Conservation (phyloP, 2,113 vertebrate species). For the Brachionichthys hirsutus region DNA sequence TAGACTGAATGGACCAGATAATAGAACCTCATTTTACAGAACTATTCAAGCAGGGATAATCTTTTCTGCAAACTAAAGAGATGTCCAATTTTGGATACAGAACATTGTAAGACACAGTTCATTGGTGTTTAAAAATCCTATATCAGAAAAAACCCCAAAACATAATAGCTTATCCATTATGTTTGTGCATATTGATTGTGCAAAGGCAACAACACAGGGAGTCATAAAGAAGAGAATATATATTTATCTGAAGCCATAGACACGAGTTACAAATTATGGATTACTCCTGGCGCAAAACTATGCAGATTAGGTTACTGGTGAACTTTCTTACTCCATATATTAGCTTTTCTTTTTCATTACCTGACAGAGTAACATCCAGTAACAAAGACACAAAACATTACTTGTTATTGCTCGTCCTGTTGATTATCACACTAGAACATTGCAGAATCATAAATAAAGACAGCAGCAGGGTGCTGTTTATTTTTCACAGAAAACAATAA, state of each 20-base stretch:
- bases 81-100: conserved; percentile 16
- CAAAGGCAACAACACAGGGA: conserved; percentile 9
- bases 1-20: conserved; percentile 66
- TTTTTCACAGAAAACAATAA: not conserved
- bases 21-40: conserved; percentile 59
- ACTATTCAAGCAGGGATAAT: conserved; percentile 46
- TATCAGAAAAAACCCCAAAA: too few relatives aligned
- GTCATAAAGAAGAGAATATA: not conserved
- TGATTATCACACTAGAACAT: conserved; percentile 6
- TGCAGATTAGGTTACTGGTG: too few relatives aligned
- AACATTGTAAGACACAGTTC: conserved; percentile 14
- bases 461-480: not conserved
- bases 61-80: conserved; percentile 28
- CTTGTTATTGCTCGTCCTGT: not conserved
- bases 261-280: not conserved
- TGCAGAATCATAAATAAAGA: conserved; percentile 2
- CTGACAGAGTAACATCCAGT: not conserved
- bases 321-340: not conserved
- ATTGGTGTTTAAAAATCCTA: conserved; percentile 34
- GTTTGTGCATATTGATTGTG: conserved; percentile 36
- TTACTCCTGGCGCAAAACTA: not conserved
- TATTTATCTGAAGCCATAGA: not conserved
- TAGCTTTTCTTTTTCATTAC: too few relatives aligned
- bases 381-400: not conserved
- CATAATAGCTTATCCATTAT: conserved; percentile 33